Evolutionary conservation across 2,888 invertebrate species (phyloP).

Genomic region (Thera britannica): DNA sequence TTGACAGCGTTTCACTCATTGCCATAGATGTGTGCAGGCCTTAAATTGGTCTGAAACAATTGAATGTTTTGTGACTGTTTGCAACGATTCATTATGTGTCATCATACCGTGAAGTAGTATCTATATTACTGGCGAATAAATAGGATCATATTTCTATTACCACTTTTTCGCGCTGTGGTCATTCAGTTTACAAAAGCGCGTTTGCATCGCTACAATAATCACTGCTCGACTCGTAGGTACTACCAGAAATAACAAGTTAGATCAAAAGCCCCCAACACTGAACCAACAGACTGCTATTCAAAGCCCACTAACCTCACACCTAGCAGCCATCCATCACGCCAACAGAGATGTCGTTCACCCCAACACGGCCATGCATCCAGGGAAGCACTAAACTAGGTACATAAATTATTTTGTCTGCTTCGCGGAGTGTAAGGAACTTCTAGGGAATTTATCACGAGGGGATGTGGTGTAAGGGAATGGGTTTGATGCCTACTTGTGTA

Average conservation of each 20-base stretch:
- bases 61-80: too few relatives aligned
- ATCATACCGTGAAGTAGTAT: too few relatives aligned
- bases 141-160: too few relatives aligned
- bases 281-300: constrained; percentile 5
- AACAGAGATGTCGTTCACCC: constrained; percentile 82
- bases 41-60: too few relatives aligned
- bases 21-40: too few relatives aligned
- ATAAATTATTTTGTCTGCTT: constrained; percentile 83
- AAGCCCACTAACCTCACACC: constrained; percentile 13
- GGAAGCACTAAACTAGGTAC: constrained; percentile 82
- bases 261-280: not conserved
- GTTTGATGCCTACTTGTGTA: too few relatives aligned
- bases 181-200: too few relatives aligned
- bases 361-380: constrained; percentile 72
- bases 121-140: too few relatives aligned
- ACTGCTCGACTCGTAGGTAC: not conserved
- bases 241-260: not conserved
- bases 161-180: too few relatives aligned
- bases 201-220: not conserved
- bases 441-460: constrained; percentile 77
- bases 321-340: constrained; percentile 46
- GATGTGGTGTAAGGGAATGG: constrained; percentile 38
- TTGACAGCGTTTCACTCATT: too few relatives aligned
- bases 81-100: too few relatives aligned
- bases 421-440: constrained; percentile 80